Evolutionary conservation across 1,140 invertebrate species (phyloP).

Genomic region (Panagrolaimus sp.): DNA sequence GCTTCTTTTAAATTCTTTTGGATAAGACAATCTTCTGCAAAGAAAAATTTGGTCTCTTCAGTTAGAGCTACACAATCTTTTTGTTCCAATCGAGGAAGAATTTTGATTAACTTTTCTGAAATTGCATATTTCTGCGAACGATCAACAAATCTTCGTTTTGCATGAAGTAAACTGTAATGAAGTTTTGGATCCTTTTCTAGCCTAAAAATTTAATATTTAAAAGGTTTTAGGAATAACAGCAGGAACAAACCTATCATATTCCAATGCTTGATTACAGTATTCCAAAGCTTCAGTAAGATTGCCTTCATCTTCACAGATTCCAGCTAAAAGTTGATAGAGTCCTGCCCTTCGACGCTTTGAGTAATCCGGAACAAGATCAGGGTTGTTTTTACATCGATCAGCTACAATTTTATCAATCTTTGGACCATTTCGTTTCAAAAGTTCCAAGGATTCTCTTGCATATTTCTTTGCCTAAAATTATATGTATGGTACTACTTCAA

Average conservation of each 20-base stretch:
- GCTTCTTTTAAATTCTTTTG: too few relatives aligned
- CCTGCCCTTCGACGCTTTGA: neutral
- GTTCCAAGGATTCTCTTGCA: neutral
- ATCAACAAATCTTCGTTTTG: neutral
- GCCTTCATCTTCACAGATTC: neutral
- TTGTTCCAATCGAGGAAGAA: neutral
- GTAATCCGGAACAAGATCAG: too few relatives aligned
- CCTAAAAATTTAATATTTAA: neutral
- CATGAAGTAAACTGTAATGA: neutral
- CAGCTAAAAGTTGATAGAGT: neutral
- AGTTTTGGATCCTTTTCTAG: neutral
- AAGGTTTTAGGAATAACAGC: neutral
- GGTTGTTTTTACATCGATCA: neutral
- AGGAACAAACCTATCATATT: neutral
- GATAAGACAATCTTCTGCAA: too few relatives aligned
- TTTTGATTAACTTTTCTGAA: neutral
- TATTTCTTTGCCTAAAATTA: neutral
- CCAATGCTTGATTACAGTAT: neutral
- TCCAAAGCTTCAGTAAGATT: neutral
- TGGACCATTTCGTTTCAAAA: neutral
- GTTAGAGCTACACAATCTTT: too few relatives aligned
- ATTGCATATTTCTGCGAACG: neutral
- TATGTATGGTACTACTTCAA: neutral
- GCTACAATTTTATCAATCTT: neutral
- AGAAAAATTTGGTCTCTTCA: too few relatives aligned